Evolutionary conservation across 2,797 vertebrate genomes (phyloP).

Genomic region (Microchirus variegatus): DNA sequence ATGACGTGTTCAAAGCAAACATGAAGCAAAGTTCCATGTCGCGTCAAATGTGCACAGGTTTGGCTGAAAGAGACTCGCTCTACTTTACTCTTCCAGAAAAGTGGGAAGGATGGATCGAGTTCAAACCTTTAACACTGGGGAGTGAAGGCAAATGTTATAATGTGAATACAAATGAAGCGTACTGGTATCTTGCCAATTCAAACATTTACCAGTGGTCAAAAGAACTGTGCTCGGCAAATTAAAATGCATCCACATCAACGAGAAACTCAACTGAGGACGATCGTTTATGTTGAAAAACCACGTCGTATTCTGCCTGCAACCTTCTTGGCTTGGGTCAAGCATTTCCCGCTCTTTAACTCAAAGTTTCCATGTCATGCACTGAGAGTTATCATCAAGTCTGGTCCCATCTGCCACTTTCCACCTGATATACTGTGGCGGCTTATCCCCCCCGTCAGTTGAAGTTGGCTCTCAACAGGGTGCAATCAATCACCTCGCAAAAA

Average conservation of each 20-base stretch:
- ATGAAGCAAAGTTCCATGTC: too few species aligned
- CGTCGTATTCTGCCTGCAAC: neutral
- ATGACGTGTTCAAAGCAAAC: too few species aligned
- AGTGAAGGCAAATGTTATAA: too few species aligned
- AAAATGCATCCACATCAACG: neutral
- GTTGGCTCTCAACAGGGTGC: neutral
- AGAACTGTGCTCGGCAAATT: neutral
- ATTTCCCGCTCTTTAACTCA: slow-evolving; percentile 12
- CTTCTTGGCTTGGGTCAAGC: neutral
- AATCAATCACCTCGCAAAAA: slow-evolving; percentile 8
- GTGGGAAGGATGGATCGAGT: too few species aligned
- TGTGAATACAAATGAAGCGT: too few species aligned
- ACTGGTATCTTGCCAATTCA: neutral
- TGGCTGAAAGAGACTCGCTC: too few species aligned
- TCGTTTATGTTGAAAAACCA: slow-evolving; percentile 1
- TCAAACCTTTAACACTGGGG: too few species aligned
- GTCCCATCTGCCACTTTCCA: slow-evolving; percentile 22
- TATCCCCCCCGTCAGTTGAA: slow-evolving; percentile 25
- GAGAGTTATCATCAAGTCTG: slow-evolving; percentile 18
- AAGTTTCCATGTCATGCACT: slow-evolving; percentile 25
- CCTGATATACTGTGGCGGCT: slow-evolving; percentile 1
- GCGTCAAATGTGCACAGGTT: too few species aligned
- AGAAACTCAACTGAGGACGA: too few species aligned
- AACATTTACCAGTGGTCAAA: neutral
- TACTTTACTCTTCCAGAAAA: too few species aligned